Conservation (phyloP, 1,140 invertebrate species). For the Rhagoletis zephyria region DNA sequence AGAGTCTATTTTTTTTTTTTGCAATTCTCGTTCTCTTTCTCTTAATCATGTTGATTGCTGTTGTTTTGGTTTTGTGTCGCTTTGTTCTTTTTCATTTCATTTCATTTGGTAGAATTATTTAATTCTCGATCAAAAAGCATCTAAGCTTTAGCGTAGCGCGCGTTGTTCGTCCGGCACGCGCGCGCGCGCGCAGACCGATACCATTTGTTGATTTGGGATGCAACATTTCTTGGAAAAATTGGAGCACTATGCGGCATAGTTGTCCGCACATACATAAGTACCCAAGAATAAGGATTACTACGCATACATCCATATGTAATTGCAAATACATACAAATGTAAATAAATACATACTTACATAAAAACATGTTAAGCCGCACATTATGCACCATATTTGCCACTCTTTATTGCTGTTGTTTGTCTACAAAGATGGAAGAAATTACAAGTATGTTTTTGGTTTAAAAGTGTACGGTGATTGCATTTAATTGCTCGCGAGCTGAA, state of each 20-base stretch:
- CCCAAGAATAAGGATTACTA: conserved; percentile 39
- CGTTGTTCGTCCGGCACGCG: neutral
- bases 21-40: neutral
- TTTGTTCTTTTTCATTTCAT: conserved; percentile 4
- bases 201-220: conserved; percentile 46
- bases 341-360: neutral
- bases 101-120: conserved; percentile 9
- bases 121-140: conserved; percentile 38
- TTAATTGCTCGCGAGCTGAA: conserved; percentile 21
- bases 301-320: neutral
- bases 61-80: neutral
- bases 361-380: neutral
- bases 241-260: neutral
- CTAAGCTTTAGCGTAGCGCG: conserved; percentile 16
- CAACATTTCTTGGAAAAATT: conserved; percentile 21
- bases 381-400: conserved; percentile 17
- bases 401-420: neutral
- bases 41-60: neutral
- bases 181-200: neutral
- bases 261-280: neutral
- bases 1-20: neutral
- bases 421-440: neutral
- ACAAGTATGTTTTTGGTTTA: conserved; percentile 19
- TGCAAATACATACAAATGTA: neutral
- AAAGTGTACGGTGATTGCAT: neutral